Conservation (phyloP, 92 coral and sea anemone genomes). For the Epizoanthus rinbou region DNA sequence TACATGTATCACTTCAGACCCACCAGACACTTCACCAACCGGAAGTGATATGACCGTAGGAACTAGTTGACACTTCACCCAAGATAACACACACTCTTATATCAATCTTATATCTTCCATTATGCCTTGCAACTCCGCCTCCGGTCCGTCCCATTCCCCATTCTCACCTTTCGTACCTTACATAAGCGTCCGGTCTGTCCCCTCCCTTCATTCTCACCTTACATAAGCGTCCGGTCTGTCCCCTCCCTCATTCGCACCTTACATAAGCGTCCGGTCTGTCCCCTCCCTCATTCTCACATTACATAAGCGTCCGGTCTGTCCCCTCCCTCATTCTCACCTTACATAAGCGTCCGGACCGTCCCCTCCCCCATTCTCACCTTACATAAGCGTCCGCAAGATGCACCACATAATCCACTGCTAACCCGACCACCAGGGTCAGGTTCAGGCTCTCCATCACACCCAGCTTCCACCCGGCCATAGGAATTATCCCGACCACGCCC, state of each 20-base stretch:
- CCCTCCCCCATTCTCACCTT: slow-evolving; percentile 58
- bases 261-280: slow-evolving; percentile 12
- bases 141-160: slow-evolving; percentile 38
- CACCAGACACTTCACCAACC: too few species aligned
- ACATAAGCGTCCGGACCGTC: slow-evolving; percentile 83
- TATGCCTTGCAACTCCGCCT: too few species aligned
- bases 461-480: slow-evolving; percentile 94
- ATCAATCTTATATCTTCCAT: too few species aligned
- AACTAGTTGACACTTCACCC: too few species aligned
- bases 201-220: slow-evolving; percentile 53
- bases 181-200: slow-evolving; percentile 82
- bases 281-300: slow-evolving; percentile 57
- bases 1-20: too few species aligned
- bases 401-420: slow-evolving; percentile 96
- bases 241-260: slow-evolving; percentile 66
- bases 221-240: slow-evolving; percentile 82
- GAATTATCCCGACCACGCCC: slow-evolving; percentile 89
- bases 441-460: slow-evolving; percentile 94
- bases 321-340: slow-evolving; percentile 67
- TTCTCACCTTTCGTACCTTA: slow-evolving; percentile 70
- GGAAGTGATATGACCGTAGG: too few species aligned
- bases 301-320: slow-evolving; percentile 87
- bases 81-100: too few species aligned
- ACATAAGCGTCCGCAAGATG: slow-evolving; percentile 97
- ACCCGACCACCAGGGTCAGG: slow-evolving; percentile 92